Evolutionary conservation across 2,888 invertebrate genomes (phyloP).

Genomic region (Flexamia atlantica): DNA sequence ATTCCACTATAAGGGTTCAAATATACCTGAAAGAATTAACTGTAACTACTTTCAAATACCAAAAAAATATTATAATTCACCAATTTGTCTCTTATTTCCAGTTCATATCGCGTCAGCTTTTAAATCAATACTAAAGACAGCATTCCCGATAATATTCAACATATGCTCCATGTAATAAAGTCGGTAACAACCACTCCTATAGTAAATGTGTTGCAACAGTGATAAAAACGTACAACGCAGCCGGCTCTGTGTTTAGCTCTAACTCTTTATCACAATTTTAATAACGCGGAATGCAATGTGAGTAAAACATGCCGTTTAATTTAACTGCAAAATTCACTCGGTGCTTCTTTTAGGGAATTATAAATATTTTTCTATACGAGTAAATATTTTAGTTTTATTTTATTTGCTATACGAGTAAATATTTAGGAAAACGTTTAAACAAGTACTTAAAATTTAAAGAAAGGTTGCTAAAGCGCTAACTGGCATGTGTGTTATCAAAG

Average conservation of each 20-base stretch:
- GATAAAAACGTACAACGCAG: slow-evolving; percentile 15
- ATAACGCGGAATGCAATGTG: not conserved
- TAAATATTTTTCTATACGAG: not conserved
- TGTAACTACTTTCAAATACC: too few relatives aligned
- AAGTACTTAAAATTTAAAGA: too few relatives aligned
- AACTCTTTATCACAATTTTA: slow-evolving; percentile 3
- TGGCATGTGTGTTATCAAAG: too few relatives aligned
- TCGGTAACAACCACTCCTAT: not conserved
- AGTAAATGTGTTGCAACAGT: slow-evolving; percentile 18
- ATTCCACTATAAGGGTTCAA: too few relatives aligned
- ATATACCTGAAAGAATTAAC: too few relatives aligned
- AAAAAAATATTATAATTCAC: too few relatives aligned
- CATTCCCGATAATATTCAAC: slow-evolving; percentile 28
- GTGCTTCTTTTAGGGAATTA: not conserved
- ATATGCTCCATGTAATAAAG: slow-evolving; percentile 25
- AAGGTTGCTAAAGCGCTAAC: too few relatives aligned
- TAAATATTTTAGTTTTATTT: too few relatives aligned
- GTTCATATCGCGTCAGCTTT: not conserved
- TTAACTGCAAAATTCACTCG: not conserved
- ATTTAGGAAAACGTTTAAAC: too few relatives aligned
- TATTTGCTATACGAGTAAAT: too few relatives aligned
- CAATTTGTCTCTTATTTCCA: too few relatives aligned
- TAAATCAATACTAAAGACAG: not conserved
- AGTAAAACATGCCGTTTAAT: not conserved
- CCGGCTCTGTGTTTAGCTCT: not conserved